Base-by-base conservation (phyloP, 2,888 invertebrate genomes). In the Agelastica alni region DNA sequence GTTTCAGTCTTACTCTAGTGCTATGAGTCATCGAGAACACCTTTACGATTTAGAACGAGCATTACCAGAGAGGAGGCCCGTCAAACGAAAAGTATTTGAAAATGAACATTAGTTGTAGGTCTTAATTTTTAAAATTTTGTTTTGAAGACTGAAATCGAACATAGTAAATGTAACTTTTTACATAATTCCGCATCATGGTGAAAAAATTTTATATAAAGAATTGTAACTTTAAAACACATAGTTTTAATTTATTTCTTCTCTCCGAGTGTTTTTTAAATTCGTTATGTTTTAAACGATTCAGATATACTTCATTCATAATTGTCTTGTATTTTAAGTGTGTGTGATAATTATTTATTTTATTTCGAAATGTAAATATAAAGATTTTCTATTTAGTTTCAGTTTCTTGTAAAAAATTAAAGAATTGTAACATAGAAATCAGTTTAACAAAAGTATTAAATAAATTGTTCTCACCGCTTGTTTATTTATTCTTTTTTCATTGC, bases 1-100 rank as follows among this genome's bases (percentile, higher is more conserved):
- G 63, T 72, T 74, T 63, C 72, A 80, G 80, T 80, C 80, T 31
- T 71, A 75, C 61, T 80, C 80, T 49, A 78, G 77, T 59, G 79
- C 78, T 65, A 80, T 80, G 80, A 74, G 75, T 67, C 78, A 80
- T 63, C 74, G 79, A 53, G 78, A 78, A 64, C 80, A 80, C 62
- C 75, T 80, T 56, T 79, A 80, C 60, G 79, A 77, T 65, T 70
- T 72, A 59, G 79, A 79, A 59, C 71, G 75, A 14, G 59, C 62
- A 3, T 60, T 75, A 51, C 72, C 73, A 2, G 59, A 67, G 13
- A 72, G 72, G 51, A 60, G 72, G 47, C 69, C 69, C 1, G 66
- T 70, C 5, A 74, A 74, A 52, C 63, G 62, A 57, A 72, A 70
- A 62, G 41, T 48, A 34, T 62, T 57, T 36, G 55, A 65, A 13